Base-by-base conservation (phyloP, 2,797 vertebrate species). In the Balearica regulorum region DNA sequence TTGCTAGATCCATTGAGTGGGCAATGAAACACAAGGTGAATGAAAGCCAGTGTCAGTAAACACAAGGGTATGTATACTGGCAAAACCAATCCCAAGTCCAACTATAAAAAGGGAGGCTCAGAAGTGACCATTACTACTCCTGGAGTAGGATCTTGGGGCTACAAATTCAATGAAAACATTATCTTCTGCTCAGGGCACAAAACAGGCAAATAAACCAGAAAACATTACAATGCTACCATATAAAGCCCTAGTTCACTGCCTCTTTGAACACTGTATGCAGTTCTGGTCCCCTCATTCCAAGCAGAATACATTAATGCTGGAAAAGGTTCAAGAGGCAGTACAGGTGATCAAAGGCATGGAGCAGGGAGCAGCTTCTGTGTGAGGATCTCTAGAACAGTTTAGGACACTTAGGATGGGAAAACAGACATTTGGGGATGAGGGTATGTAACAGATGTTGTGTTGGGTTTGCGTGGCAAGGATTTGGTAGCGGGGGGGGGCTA, bases 151-250 rank as follows among this genome's bases (percentile, higher is more conserved):
- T 10, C 28, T 33, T 19, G 4, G 19, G 37, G 6, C 9, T 70
- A 39, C 6, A 65, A 13, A 82, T 58, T 76, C 11, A 51, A 48
- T 33, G 33, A 83, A 64, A 61, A 6, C 18, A 39, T 37, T 71
- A 16, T 29, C 20, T 54, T 76, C 72, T 64, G 16, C 37, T 81
- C 25, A 26, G n/a, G 12, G 4, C 14, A 64, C 15, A 49, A 48
- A 83, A 11, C 5, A 37, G 72, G 22, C 6, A 57, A 46, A 58
- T 25, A 51, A 61, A 71, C 2, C 13, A 25, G 33, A 43, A 76
- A 70, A n/a, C 2, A 13, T 48, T 28, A 48, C 0, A 1, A 29
- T 33, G 6, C 11, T 22, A 25, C 14, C 7, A 15, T 33, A 41
- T 18, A 41, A 87, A 75, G 29, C 10, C 31, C 28, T 51, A 10